Percentiles rank a stretch among this genome's conserved stretches.
Evolutionary conservation across 2,888 invertebrate species (phyloP).

Genomic region (Leptura quadrifasciata): DNA sequence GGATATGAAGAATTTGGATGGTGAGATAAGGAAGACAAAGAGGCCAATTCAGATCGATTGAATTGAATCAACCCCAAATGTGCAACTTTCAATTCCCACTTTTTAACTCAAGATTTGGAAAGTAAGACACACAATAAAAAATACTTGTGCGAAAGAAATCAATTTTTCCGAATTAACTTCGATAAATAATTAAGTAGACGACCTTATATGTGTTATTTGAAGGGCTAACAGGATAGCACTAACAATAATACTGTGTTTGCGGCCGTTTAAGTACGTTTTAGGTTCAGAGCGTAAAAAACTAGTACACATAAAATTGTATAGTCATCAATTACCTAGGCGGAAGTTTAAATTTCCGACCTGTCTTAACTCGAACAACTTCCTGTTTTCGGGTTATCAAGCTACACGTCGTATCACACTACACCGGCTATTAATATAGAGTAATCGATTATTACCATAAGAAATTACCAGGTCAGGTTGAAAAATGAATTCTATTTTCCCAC

Average conservation of each 20-base stretch:
- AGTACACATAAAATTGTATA: constrained; percentile 40
- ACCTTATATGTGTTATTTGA: too few relatives aligned
- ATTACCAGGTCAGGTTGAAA: not conserved
- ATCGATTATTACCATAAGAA: constrained; percentile 38
- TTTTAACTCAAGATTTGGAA: too few relatives aligned
- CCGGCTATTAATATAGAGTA: constrained; percentile 45
- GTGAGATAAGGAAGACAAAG: too few relatives aligned
- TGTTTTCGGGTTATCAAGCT: constrained; percentile 49
- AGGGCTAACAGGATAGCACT: not conserved
- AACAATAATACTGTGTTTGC: constrained; percentile 7
- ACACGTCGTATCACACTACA: constrained; percentile 43
- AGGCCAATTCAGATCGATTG: too few relatives aligned
- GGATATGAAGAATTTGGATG: too few relatives aligned
- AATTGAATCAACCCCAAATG: too few relatives aligned
- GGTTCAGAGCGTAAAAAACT: not conserved
- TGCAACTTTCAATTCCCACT: too few relatives aligned
- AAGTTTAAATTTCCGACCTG: constrained; percentile 56
- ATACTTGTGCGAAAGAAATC: too few relatives aligned
- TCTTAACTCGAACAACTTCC: constrained; percentile 55
- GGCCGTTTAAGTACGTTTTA: not conserved
- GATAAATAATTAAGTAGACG: too few relatives aligned
- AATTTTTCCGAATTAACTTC: too few relatives aligned
- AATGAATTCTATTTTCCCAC: not conserved
- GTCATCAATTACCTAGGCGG: constrained; percentile 54
- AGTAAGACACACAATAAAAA: too few relatives aligned